Evolutionary conservation across 2,113 vertebrate genomes (phyloP).

Genomic region (Tragulus kanchil): DNA sequence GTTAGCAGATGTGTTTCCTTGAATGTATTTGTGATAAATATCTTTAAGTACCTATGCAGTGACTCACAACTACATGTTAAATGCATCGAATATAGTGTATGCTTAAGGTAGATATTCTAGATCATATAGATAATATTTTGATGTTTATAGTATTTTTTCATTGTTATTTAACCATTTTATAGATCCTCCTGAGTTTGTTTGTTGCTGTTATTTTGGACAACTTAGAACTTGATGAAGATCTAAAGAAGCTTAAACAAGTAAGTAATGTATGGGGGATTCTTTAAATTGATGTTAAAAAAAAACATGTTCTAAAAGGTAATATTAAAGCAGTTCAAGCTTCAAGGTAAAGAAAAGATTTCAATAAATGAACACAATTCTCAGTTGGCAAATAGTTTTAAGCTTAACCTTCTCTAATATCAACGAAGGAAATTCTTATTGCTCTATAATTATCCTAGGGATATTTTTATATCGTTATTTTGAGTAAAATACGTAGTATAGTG

Average conservation of each 20-base stretch:
- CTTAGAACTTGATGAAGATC: conserved; percentile 98
- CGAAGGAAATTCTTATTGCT: neutral
- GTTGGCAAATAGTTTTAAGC: neutral
- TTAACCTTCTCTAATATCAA: conserved; percentile 25
- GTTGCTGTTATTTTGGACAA: conserved; percentile 99
- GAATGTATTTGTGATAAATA: neutral
- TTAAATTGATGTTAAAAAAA: neutral
- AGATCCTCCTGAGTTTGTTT: conserved; percentile 99
- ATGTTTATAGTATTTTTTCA: conserved; percentile 64
- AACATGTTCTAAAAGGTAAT: neutral
- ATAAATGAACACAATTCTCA: neutral
- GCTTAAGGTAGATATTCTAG: conserved; percentile 41
- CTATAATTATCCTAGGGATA: neutral
- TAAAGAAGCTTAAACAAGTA: conserved; percentile 99
- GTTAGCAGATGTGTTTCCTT: neutral
- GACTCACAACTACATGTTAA: neutral
- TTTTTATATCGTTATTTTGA: conserved; percentile 44
- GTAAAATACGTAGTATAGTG: neutral
- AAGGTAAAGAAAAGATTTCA: conserved; percentile 8
- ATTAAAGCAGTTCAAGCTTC: neutral
- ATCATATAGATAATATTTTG: conserved; percentile 25
- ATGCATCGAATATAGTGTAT: neutral
- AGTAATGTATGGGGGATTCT: conserved; percentile 64
- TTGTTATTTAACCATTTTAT: conserved; percentile 80
- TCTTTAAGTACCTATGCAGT: neutral